Base-by-base conservation (phyloP, 2,888 invertebrate genomes). In the Eumacrocentrus americanus region DNA sequence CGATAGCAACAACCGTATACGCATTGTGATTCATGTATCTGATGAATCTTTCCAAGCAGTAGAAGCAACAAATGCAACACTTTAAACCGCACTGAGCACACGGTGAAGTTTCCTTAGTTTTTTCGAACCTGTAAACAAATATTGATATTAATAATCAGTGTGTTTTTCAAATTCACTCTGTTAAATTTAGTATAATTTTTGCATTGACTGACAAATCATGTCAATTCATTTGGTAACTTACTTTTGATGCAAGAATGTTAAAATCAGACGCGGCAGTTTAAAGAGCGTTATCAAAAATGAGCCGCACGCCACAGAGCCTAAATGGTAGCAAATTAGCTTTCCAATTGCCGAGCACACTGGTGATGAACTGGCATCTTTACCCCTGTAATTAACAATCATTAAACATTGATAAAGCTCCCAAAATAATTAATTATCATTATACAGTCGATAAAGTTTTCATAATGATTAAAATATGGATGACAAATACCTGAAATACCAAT, bases 261-360 rank as follows among this genome's bases (percentile, higher is more conserved):
- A 83, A 67, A 97, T 88, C 1, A 95, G 85, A 48, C 98, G 85
- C 12, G 97, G 95, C 59, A 98, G 83, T 83, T 97, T 96, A 74
- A 97, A 92, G 51, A 97, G 83, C 0, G 97, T 95, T 62, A 98
- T 95, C 35, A 98, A 84, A 67, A 98, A 87, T 0, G 97, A 94
- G 1, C 98, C 98, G 73, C 97, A 91, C 0, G 97, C 98, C 3
- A 97, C 90, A 0, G 98, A 95, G 11, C 98, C 98, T 72, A 97
- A 83, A 81, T 98, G 97, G 76, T 95, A 98, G 74, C 91, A 90
- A 4, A 92, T 73, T 23, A 94, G 82, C 72, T 91, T 91, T 52
- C 89, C 87, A 70, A 91, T 88, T 0, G 91, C 86, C 68, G 89
- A 87, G 61, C 87, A 80, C 1, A 90, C 88, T 14, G 91, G 92